phyloP scores from a whole-genome alignment of 1,140 invertebrate species.

The Rhynchophorus ferrugineus region DNA sequence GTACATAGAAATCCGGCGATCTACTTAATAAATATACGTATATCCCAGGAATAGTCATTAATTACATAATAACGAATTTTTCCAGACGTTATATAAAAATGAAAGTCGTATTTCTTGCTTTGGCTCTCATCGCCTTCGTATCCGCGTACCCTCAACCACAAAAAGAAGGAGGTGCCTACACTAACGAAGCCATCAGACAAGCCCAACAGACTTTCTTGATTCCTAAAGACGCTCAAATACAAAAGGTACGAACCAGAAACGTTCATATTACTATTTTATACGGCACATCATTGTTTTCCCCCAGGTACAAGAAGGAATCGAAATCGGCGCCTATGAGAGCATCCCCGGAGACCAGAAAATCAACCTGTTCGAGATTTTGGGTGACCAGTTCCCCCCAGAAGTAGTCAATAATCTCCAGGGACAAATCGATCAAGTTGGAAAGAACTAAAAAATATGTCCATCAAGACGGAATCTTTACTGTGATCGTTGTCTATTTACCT shows the following conservation, averaged over 20 bases:
- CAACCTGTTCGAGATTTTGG: slow-evolving; percentile 71
- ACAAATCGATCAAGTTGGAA: slow-evolving; percentile 73
- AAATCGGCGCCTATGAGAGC: slow-evolving; percentile 72
- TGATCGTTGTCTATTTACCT: slow-evolving; percentile 4
- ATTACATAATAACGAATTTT: too few relatives aligned
- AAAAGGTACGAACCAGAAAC: slow-evolving; percentile 48
- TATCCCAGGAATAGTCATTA: too few relatives aligned
- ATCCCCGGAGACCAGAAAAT: slow-evolving; percentile 76
- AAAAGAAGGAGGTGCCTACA: slow-evolving; percentile 70
- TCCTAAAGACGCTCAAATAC: slow-evolving; percentile 76
- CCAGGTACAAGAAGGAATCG: slow-evolving; percentile 73
- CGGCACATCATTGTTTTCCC: neutral
- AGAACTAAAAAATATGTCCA: slow-evolving; percentile 41
- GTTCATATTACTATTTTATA: neutral
- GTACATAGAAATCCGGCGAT: too few relatives aligned
- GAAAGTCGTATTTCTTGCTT: slow-evolving; percentile 1
- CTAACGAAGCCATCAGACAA: slow-evolving; percentile 77
- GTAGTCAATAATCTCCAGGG: slow-evolving; percentile 78
- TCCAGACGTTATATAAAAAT: too few relatives aligned
- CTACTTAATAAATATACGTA: too few relatives aligned
- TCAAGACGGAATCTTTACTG: neutral
- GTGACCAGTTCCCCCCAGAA: slow-evolving; percentile 72
- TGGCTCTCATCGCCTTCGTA: slow-evolving; percentile 43
- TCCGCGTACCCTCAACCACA: slow-evolving; percentile 54
- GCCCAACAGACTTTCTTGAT: slow-evolving; percentile 75